These are phyloP conservation scores for Lysandra coridon DNA, from an alignment of 2,888 invertebrate genomes.

Conservation along the genomic window DNA sequence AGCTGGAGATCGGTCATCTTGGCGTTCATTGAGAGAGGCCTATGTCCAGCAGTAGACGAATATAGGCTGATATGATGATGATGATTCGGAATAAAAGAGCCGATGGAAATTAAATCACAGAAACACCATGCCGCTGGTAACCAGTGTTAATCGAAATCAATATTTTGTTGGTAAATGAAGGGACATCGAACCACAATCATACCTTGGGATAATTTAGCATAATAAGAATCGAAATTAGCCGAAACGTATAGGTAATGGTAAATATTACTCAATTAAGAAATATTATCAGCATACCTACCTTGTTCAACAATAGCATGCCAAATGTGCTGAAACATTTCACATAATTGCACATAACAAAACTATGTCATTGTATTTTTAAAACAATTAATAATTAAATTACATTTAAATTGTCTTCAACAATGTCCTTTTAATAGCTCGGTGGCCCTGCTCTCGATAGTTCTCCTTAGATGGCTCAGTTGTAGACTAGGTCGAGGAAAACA, in stretches of 20 bases:
- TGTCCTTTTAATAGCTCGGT: conserved; percentile 70
- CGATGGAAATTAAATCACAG: too few species aligned
- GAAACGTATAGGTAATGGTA: background rate
- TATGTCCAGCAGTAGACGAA: too few species aligned
- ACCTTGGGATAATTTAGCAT: background rate
- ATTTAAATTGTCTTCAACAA: conserved; percentile 56
- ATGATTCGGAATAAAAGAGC: too few species aligned
- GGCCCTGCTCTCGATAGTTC: conserved; percentile 79
- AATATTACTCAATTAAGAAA: background rate
- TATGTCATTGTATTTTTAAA: conserved; percentile 31
- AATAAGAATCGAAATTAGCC: background rate
- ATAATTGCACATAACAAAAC: conserved; percentile 25
- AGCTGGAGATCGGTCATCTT: too few species aligned
- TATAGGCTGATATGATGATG: too few species aligned
- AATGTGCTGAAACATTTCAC: conserved; percentile 28
- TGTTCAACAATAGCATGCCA: conserved; percentile 15
- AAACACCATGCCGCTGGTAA: background rate
- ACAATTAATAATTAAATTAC: conserved; percentile 46
- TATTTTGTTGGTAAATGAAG: background rate
- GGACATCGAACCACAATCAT: background rate
- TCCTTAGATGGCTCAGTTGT: conserved; percentile 78
- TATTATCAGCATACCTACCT: background rate
- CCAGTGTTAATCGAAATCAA: background rate
- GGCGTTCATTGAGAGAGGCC: too few species aligned
- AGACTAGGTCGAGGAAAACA: conserved; percentile 79